A percentile compares a stretch with the other conserved stretches of the same genome.
These are phyloP conservation scores for Heterodera filipjevi DNA, from an alignment of 2,888 invertebrate genomes.

Conservation along the genomic window DNA sequence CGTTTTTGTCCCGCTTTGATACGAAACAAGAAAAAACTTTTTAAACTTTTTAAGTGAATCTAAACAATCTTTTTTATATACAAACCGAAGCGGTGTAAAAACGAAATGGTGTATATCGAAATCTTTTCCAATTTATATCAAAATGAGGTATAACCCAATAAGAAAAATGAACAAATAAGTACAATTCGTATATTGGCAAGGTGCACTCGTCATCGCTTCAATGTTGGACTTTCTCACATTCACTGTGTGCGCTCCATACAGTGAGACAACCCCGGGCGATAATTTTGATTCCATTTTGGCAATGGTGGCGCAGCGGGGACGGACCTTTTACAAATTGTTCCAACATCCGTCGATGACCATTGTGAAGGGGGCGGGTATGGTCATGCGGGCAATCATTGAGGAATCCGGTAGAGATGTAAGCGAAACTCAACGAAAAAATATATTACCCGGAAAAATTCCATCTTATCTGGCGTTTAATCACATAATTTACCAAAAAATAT, in stretches of 20 bases:
- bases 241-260: constrained; percentile 95
- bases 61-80: too few relatives aligned
- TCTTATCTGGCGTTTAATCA: too few relatives aligned
- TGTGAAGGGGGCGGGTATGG: constrained; percentile 91
- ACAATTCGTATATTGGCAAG: background rate
- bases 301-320: constrained; percentile 88
- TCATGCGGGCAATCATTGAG: constrained; percentile 95
- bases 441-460: too few relatives aligned
- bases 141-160: too few relatives aligned
- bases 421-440: too few relatives aligned
- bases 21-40: too few relatives aligned
- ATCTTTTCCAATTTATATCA: too few relatives aligned
- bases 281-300: constrained; percentile 76
- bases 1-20: too few relatives aligned
- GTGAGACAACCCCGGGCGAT: constrained; percentile 95
- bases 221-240: constrained; percentile 98
- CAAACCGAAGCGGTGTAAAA: too few relatives aligned
- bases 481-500: background rate
- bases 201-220: constrained; percentile 87
- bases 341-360: constrained; percentile 94
- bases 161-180: too few relatives aligned
- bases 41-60: too few relatives aligned
- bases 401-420: constrained; percentile 80
- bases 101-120: too few relatives aligned
- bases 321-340: constrained; percentile 87